Conservation (phyloP, 2,888 invertebrate species). For the Pyralis farinalis region DNA sequence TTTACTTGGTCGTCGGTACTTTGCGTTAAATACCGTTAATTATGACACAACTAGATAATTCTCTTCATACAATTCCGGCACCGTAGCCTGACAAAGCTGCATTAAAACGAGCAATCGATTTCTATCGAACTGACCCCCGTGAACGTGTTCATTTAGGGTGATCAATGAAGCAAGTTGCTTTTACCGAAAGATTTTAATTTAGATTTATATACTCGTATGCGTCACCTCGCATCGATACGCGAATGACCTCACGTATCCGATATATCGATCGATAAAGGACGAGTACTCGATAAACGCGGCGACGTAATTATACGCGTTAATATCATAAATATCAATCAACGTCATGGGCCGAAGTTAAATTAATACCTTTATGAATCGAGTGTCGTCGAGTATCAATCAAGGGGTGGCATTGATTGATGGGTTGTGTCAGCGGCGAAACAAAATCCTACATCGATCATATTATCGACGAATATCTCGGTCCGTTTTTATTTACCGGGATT, state of each 20-base stretch:
- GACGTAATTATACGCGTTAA: conserved; percentile 39
- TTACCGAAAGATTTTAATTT: too few species aligned
- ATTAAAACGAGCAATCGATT: too few species aligned
- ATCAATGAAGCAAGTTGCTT: too few species aligned
- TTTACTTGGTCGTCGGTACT: too few species aligned
- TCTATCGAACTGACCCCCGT: too few species aligned
- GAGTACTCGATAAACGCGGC: conserved; percentile 13
- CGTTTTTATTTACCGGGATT: neutral
- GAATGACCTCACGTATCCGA: conserved; percentile 8
- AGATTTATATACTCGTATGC: too few species aligned
- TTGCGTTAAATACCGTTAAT: too few species aligned
- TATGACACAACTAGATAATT: too few species aligned
- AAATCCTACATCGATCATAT: conserved; percentile 49
- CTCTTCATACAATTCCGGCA: too few species aligned
- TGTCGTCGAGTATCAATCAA: conserved; percentile 70
- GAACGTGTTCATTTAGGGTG: too few species aligned
- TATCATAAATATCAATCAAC: conserved; percentile 65
- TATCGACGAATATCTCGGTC: neutral
- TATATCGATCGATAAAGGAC: conserved; percentile 25
- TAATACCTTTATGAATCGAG: conserved; percentile 65
- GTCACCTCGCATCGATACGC: neutral
- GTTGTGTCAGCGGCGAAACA: conserved; percentile 47
- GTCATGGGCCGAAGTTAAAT: conserved; percentile 53
- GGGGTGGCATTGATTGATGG: conserved; percentile 58
- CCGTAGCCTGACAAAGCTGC: too few species aligned